These are phyloP conservation scores for Carapus acus DNA, from an alignment of 2,797 vertebrate genomes.

Conservation along the genomic window DNA sequence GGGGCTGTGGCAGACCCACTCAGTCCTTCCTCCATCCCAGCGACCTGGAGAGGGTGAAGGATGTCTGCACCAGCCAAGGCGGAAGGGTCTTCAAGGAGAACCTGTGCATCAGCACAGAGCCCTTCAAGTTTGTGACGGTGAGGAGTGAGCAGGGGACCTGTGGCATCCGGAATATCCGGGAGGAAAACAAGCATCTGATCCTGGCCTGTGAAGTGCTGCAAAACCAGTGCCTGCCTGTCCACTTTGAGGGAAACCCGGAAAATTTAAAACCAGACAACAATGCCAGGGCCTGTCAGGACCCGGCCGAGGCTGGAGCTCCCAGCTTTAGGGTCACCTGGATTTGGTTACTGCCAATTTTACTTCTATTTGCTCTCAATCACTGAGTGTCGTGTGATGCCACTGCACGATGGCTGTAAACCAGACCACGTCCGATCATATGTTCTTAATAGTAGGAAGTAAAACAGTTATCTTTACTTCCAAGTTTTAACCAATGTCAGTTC, in stretches of 20 bases:
- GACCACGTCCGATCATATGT: not conserved
- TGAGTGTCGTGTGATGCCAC: conserved; percentile 1
- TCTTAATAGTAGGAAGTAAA: no score
- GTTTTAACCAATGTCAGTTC: no score
- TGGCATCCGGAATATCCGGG: conserved; percentile 48
- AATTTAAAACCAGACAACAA: conserved; percentile 49
- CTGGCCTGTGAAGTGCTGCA: conserved; percentile 67
- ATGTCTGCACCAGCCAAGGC: conserved; percentile 59
- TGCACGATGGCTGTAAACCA: no score
- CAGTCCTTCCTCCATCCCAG: conserved; percentile 68
- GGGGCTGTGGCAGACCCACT: conserved; percentile 64
- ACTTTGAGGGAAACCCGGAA: conserved; percentile 69
- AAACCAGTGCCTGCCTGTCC: conserved; percentile 67
- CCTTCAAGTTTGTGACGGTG: conserved; percentile 70
- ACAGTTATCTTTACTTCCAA: no score
- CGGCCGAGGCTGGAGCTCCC: conserved; percentile 1
- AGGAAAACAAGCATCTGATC: conserved; percentile 71
- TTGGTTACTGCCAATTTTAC: conserved; percentile 29
- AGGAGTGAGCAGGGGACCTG: conserved; percentile 53
- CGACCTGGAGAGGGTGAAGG: conserved; percentile 58
- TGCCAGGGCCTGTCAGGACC: conserved; percentile 53
- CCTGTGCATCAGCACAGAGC: conserved; percentile 70
- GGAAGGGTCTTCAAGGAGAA: conserved; percentile 56
- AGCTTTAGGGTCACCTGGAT: conserved; percentile 24
- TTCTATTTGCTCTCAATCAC: conserved; percentile 14